Base-by-base conservation (phyloP, 2,113 vertebrate species). In the Brachypodius melanocephalos region DNA sequence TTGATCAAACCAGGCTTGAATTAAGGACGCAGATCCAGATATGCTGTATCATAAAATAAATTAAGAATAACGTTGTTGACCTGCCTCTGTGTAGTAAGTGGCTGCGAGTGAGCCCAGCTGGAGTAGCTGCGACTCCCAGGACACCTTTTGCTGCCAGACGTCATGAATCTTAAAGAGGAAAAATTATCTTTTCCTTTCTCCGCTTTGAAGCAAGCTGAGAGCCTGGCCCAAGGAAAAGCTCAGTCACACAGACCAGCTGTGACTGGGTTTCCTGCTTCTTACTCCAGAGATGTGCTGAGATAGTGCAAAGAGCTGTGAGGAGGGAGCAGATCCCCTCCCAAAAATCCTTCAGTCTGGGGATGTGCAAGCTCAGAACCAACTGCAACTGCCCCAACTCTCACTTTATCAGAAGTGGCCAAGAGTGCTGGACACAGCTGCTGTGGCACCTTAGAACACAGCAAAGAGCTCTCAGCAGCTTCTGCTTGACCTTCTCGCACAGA, bases 341-440 rank as follows among this genome's bases (percentile, higher is more conserved):
- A 28, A 90, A 94, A 45, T 46, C 61, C 28, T 46, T 83, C 88
- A 93, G n/a, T 52, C 63, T 20, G 17, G 51, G 46, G 73, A 94
- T 96, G 84, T 93, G 77, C 63, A 90, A 96, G 90, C 61, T 90
- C 66, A 93, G 91, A 97, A 96, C 45, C 88, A 88, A 73, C 79
- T 83, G 52, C 80, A 92, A 73, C 79, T 96, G 80, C 83, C 66
- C 88, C 93, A 97, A 72, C 43, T 95, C 85, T 90, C 92, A 93
- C 96, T 42, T 31, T 97, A 65, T 90, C 95, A 96, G 97, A 93
- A 98, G 78, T 15, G 93, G 91, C 88, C n/a, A 96, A 95, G 93
- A 97, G 96, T 92, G 88, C 68, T 88, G 94, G 66, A 95, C 18
- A 58, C 86, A 92, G 93, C 83, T 90, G 93, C 94, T 9, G 36